Evolutionary conservation across 2,797 vertebrate genomes (phyloP), one percentile per base, ranked within the genome.

Genomic region (Anniella stebbinsi): DNA sequence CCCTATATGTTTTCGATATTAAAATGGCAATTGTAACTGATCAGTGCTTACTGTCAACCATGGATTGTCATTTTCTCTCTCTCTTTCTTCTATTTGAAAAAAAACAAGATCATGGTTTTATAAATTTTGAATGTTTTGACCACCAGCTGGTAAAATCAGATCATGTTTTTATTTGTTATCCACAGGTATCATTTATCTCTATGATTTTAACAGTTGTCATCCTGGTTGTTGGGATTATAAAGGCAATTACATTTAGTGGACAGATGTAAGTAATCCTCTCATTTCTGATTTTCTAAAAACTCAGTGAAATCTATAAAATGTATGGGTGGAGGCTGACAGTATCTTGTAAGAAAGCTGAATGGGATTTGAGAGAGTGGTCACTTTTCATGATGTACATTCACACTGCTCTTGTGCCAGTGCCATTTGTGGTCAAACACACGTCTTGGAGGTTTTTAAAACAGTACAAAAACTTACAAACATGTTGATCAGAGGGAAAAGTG

Each of bases 181-280:
- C 94, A 18, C 94, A 99, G 99, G 95, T 99, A 69, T 99, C 99
- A 87, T 95, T 99, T 92, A 91, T 98, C 94, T 99, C 99, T 69
- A 97, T 99, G 95, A 91, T 98, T 94, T 97, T 99, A 96, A 99
- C 98, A 9, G 17, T 97, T 85, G 92, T 95, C 93, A 98, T 99
- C 95, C 94, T 99, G 95, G 89, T 98, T 91, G 96, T 98, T 90
- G 97, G 98, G 88, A 95, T 98, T 87, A 95, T 98, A 95, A 98
- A 98, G 95, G 95, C 98, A 89, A 97, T 98, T 82, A 98, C 98
- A 11, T 86, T 99, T 57, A 96, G 97, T 96, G 96, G 97, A 28
- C 95, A 98, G 94, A 97, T 99, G 98, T 98, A 97, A 97, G 97
- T 97, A 94, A 90, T 93, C 18, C 93, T 93, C 33, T 80, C 28